Percentiles rank a stretch among this genome's conserved stretches.
phyloP scores from a whole-genome alignment of 2,797 vertebrate genomes.

The Spizella passerina region DNA sequence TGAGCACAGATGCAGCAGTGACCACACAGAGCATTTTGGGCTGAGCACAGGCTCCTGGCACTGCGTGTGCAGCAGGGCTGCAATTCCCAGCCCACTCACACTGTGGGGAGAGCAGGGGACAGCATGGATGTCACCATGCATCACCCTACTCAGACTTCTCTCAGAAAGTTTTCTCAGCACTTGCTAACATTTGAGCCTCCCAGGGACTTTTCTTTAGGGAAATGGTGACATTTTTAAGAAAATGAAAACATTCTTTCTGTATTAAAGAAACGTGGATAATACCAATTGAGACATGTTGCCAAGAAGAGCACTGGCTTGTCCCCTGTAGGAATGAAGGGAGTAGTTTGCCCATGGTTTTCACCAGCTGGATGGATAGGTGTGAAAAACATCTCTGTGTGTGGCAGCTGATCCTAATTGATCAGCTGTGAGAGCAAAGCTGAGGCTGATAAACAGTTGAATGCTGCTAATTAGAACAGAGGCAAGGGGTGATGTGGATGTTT shows the following conservation, averaged over 20 bases:
- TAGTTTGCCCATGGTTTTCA: background rate
- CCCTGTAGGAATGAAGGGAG: background rate
- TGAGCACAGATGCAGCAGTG: background rate
- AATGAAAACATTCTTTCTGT: background rate
- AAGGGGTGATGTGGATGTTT: background rate
- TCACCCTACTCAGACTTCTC: background rate
- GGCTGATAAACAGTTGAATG: constrained; percentile 30
- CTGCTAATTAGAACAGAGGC: constrained; percentile 39
- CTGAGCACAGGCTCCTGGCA: background rate
- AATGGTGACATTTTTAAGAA: background rate
- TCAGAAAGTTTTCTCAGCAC: background rate
- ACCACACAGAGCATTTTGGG: background rate
- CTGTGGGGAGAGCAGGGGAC: background rate
- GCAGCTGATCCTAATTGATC: constrained; percentile 56
- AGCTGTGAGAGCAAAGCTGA: constrained; percentile 17
- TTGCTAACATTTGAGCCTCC: background rate
- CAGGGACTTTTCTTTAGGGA: background rate
- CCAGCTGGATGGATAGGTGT: constrained; percentile 14
- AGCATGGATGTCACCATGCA: background rate
- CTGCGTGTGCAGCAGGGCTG: background rate
- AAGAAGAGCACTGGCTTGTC: background rate
- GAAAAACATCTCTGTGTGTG: constrained; percentile 20
- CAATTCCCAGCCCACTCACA: background rate
- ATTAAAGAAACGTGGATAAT: background rate
- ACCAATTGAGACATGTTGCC: background rate